phyloP scores from a whole-genome alignment of 2,888 invertebrate genomes.

The Leptarthrus brevirostris region DNA sequence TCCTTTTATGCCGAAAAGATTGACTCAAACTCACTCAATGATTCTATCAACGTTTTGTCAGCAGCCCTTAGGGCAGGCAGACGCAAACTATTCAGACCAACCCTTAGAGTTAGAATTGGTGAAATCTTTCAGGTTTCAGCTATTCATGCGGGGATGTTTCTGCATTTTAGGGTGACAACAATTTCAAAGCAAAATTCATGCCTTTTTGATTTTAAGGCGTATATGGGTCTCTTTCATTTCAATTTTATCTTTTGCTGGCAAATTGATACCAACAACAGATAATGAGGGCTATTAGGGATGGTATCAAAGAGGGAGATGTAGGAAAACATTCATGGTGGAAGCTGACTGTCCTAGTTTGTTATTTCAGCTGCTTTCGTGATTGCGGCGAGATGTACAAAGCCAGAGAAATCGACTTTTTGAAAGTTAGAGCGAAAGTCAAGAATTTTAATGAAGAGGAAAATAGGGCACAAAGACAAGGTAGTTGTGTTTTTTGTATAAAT shows the following conservation, averaged over 20 bases:
- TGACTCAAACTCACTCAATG: constrained; percentile 34
- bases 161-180: constrained; percentile 21
- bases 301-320: background rate
- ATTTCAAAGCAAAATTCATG: constrained; percentile 18
- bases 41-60: constrained; percentile 18
- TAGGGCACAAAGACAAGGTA: too few relatives aligned
- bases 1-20: constrained; percentile 18
- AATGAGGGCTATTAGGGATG: constrained; percentile 2
- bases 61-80: background rate
- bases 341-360: background rate
- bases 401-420: background rate
- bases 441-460: background rate
- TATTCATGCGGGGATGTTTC: background rate
- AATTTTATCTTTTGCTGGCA: background rate
- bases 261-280: constrained; percentile 20
- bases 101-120: too few relatives aligned
- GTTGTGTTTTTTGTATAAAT: too few relatives aligned
- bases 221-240: constrained; percentile 4
- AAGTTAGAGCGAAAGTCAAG: constrained; percentile 6
- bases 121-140: too few relatives aligned
- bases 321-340: background rate
- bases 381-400: background rate
- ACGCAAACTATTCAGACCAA: background rate
- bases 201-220: constrained; percentile 36
- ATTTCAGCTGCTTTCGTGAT: constrained; percentile 1